Percentiles rank a stretch among this genome's conserved stretches.
Evolutionary conservation across 2,797 vertebrate genomes (phyloP).

Genomic region (Anguilla pacifica): DNA sequence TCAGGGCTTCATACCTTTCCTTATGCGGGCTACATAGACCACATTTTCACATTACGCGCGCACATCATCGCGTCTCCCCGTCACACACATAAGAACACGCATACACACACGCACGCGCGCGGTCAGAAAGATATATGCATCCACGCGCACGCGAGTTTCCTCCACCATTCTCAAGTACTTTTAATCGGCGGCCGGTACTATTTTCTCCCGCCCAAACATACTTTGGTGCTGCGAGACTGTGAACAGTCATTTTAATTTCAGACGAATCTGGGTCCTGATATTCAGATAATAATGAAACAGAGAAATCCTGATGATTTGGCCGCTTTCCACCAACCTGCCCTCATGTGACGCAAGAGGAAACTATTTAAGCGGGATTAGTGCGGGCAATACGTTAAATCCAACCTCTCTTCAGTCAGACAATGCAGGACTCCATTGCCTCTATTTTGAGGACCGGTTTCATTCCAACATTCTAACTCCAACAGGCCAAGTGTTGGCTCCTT

Average conservation of each 20-base stretch:
- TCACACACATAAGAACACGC: background rate
- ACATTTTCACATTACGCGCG: background rate
- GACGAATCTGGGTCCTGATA: slow-evolving; percentile 36
- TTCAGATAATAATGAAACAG: slow-evolving; percentile 66
- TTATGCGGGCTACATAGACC: slow-evolving; percentile 33
- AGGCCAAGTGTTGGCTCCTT: slow-evolving; percentile 58
- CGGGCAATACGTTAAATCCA: slow-evolving; percentile 86
- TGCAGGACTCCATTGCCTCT: slow-evolving; percentile 70
- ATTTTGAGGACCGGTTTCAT: slow-evolving; percentile 78
- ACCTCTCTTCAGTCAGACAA: slow-evolving; percentile 75
- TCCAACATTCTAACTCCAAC: slow-evolving; percentile 72
- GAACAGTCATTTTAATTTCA: slow-evolving; percentile 36
- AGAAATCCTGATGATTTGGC: slow-evolving; percentile 73
- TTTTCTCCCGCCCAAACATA: slow-evolving; percentile 16
- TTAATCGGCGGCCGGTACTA: slow-evolving; percentile 13
- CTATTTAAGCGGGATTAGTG: slow-evolving; percentile 97
- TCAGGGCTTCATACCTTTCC: slow-evolving; percentile 21
- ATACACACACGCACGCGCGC: background rate
- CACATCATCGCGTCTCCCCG: too few relatives aligned
- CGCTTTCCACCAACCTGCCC: slow-evolving; percentile 82
- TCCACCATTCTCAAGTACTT: background rate
- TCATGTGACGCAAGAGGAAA: slow-evolving; percentile 87
- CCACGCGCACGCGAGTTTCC: background rate
- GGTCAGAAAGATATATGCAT: background rate
- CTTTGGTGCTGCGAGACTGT: slow-evolving; percentile 31